Percentiles rank a stretch among this genome's conserved stretches.
These are phyloP conservation scores for Acanthosepion lycidas DNA, from an alignment of 2,888 invertebrate species.

Conservation along the genomic window DNA sequence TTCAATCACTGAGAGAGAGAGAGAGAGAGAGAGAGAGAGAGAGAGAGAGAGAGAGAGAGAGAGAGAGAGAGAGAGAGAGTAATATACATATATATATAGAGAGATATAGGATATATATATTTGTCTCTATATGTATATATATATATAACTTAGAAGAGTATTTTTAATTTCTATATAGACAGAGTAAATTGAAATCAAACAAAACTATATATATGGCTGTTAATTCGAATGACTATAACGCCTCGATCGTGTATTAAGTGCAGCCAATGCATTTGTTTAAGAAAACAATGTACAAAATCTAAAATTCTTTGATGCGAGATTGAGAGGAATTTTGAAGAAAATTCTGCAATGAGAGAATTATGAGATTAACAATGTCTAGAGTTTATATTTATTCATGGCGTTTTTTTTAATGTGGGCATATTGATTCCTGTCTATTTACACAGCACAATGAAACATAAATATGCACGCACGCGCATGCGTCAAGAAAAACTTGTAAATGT, in stretches of 20 bases:
- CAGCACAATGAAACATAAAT: no score
- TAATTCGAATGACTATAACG: background rate
- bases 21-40: no score
- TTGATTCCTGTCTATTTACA: background rate
- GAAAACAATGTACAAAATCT: background rate
- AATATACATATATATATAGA: no score
- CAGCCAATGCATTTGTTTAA: background rate
- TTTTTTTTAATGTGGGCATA: background rate
- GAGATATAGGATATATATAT: background rate
- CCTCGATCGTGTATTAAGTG: background rate
- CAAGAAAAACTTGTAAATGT: no score
- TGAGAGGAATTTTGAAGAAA: background rate
- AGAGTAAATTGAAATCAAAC: background rate
- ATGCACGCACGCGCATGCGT: no score
- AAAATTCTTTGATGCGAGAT: background rate
- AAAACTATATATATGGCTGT: background rate
- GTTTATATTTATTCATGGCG: background rate
- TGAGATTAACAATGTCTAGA: background rate
- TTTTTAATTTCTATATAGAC: background rate
- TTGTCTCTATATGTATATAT: background rate
- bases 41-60: no score
- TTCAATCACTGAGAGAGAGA: no score
- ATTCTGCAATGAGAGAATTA: background rate
- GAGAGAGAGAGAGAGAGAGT: no score
- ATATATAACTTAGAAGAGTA: background rate